Conservation (phyloP, 2,888 invertebrate genomes). For the Eumerus sabulonum region DNA sequence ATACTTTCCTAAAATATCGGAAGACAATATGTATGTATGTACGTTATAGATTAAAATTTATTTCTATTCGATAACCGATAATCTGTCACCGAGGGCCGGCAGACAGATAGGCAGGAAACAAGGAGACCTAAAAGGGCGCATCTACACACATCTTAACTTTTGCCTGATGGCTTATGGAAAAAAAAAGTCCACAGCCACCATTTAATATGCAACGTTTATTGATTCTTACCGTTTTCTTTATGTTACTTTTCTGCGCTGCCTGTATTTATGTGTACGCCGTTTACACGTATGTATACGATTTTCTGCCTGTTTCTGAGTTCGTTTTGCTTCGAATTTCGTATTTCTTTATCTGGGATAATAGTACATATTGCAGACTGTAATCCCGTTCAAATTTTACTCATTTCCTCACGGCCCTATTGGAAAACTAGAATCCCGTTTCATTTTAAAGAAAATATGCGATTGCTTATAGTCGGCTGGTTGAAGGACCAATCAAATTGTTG, state of each 20-base stretch:
- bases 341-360: slow-evolving; percentile 29
- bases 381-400: slow-evolving; percentile 33
- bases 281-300: background rate
- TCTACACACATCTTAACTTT: slow-evolving; percentile 39
- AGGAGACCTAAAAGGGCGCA: slow-evolving; percentile 46
- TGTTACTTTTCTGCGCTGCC: slow-evolving; percentile 27
- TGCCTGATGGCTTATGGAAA: slow-evolving; percentile 38
- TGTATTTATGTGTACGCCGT: too few species aligned
- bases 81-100: too few species aligned
- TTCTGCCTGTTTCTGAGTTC: slow-evolving; percentile 14
- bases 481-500: too few species aligned
- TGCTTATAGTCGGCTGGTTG: background rate
- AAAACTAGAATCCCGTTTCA: slow-evolving; percentile 8
- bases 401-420: slow-evolving; percentile 21
- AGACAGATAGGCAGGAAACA: background rate
- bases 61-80: too few species aligned
- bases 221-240: slow-evolving; percentile 69
- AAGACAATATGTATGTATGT: too few species aligned
- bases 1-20: too few species aligned
- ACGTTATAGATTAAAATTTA: too few species aligned
- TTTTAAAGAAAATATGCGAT: slow-evolving; percentile 5
- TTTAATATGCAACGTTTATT: slow-evolving; percentile 69
- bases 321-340: slow-evolving; percentile 13
- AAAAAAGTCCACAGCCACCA: slow-evolving; percentile 60
- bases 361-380: slow-evolving; percentile 48